Evolutionary conservation across 2,797 vertebrate genomes (phyloP), one percentile per base, ranked within the genome.

Genomic region (Heliangelus exortis): DNA sequence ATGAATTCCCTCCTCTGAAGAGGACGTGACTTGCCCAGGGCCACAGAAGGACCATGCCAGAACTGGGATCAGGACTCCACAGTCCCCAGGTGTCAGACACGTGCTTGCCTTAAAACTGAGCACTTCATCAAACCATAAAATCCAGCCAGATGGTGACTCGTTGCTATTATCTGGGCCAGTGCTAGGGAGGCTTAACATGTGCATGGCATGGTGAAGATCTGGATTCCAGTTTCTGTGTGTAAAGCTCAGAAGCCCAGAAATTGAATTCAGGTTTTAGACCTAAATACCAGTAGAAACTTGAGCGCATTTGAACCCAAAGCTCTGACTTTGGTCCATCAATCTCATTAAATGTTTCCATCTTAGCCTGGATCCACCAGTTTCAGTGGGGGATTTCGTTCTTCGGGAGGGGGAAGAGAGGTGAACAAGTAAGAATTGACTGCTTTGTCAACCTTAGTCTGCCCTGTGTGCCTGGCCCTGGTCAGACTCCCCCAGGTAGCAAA

Each of bases 121-220:
- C 96, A 96, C 95, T 95, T 96, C 95, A 96, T 96, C 95, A 96
- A 96, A 93, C 95, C 74, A 13, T 95, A 96, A 96, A 96, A 95
- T 89, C 93, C 92, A 94, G 94, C 96, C 95, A 96, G 94, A 96
- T 96, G 96, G 94, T 96, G 93, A 95, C 84, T 95, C 94, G 92
- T 57, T 93, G 90, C 94, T 95, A 68, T 95, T 94, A 94, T 92
- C 81, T 94, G 90, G 77, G 82, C 84, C 89, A 48, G 86, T 54
- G 90, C 90, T 93, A 78, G 36, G 41, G 86, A 95, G 84, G 89
- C 88, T 95, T 95, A 96, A 96, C 3, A 57, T 95, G 93, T 74
- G 68, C 86, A 94, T 90, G 72, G 89, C 94, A 93, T 34, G 39
- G 71, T 63, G 84, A 83, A 90, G 92, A 90, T 90, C 75, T 43